A percentile compares a stretch with the other conserved stretches of the same genome.
These are phyloP conservation scores for Orthonyx spaldingii DNA, from an alignment of 2,113 vertebrate species.

Conservation along the genomic window DNA sequence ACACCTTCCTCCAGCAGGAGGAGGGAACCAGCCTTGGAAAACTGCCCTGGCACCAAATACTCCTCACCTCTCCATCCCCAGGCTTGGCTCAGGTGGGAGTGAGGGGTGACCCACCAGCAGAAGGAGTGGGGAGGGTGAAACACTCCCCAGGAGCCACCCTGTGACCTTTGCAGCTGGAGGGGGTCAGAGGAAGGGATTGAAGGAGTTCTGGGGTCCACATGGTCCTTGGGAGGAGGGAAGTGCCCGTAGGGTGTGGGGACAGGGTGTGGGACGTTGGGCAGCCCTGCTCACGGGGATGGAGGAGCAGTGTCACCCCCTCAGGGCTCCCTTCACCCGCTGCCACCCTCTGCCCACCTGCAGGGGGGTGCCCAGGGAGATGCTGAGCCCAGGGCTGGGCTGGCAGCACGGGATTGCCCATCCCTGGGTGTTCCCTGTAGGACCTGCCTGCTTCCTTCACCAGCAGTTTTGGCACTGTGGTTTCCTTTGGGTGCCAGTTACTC, in stretches of 20 bases:
- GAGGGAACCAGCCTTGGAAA: background rate
- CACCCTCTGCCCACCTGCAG: conserved; percentile 45
- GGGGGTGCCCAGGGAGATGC: conserved; percentile 55
- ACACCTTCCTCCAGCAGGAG: background rate
- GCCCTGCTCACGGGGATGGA: background rate
- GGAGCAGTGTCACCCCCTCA: rapidly evolving
- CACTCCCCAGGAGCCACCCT: background rate
- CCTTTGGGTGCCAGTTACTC: background rate
- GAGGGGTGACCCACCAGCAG: background rate
- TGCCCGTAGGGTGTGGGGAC: background rate
- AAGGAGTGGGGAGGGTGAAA: background rate
- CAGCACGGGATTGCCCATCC: rapidly evolving
- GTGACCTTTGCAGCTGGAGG: background rate
- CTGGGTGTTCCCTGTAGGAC: background rate
- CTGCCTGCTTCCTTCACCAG: background rate
- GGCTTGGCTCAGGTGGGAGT: background rate
- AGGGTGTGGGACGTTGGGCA: background rate
- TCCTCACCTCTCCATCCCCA: background rate
- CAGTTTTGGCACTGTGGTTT: background rate
- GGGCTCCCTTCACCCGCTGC: conserved; percentile 66
- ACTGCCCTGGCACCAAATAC: background rate
- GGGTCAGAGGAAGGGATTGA: background rate
- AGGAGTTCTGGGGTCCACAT: rapidly evolving
- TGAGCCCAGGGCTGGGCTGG: background rate
- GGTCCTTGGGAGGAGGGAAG: background rate